These are phyloP conservation scores for Parnassius smintheus DNA, from an alignment of 2,888 invertebrate genomes.

Conservation along the genomic window DNA sequence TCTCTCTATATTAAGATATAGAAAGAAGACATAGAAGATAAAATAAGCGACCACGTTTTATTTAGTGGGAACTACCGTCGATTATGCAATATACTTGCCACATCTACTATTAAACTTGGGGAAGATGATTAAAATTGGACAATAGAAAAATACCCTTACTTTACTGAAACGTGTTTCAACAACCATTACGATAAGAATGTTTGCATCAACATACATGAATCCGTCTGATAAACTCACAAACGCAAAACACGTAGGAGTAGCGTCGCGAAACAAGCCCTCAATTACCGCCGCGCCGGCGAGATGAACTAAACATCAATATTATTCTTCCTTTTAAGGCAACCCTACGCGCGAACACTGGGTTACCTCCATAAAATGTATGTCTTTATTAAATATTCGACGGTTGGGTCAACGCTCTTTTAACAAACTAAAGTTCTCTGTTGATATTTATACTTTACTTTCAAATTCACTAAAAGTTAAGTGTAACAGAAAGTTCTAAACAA, in stretches of 20 bases:
- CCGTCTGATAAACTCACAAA: slow-evolving; percentile 16
- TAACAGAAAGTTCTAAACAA: no score
- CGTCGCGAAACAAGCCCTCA: slow-evolving; percentile 33
- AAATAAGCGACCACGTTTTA: no score
- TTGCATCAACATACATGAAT: background rate
- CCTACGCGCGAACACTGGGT: slow-evolving; percentile 13
- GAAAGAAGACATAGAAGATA: no score
- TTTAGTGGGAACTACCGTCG: no score
- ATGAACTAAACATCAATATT: slow-evolving; percentile 38
- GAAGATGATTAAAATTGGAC: no score
- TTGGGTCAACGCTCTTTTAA: slow-evolving; percentile 16
- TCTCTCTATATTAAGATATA: no score
- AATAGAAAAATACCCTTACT: no score
- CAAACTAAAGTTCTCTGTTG: slow-evolving; percentile 18
- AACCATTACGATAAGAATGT: background rate
- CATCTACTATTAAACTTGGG: no score
- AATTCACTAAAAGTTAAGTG: no score
- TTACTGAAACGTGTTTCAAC: background rate
- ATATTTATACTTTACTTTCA: slow-evolving; percentile 1
- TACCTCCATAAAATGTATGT: slow-evolving; percentile 17
- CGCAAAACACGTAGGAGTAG: slow-evolving; percentile 17
- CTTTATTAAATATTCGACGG: slow-evolving; percentile 25
- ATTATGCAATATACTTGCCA: no score
- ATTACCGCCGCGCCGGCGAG: slow-evolving; percentile 32
- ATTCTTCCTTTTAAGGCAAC: slow-evolving; percentile 31